These are phyloP conservation scores for Schrankia costaestrigalis DNA, from an alignment of 2,888 invertebrate genomes.

Conservation along the genomic window DNA sequence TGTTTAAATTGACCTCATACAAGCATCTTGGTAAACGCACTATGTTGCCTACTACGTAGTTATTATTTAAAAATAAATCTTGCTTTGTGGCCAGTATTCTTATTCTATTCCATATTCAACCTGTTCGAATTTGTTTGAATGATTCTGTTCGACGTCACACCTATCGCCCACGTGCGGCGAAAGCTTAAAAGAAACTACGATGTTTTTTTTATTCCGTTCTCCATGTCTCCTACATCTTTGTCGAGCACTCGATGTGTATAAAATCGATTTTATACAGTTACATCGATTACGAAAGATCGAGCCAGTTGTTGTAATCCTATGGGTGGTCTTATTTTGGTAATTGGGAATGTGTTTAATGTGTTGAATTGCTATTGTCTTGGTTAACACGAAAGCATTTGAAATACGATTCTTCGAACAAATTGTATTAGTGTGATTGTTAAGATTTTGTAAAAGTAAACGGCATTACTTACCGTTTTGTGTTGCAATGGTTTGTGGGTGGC, in stretches of 20 bases:
- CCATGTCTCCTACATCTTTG: conserved; percentile 34
- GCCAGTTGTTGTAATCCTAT: conserved; percentile 42
- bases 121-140: conserved; percentile 65
- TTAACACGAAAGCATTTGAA: conserved; percentile 16
- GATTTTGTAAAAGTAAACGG: no score
- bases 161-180: conserved; percentile 48
- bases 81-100: conserved; percentile 23
- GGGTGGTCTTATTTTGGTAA: conserved; percentile 28
- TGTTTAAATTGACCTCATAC: no score
- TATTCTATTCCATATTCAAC: conserved; percentile 51
- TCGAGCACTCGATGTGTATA: conserved; percentile 17
- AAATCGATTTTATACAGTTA: conserved; percentile 46
- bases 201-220: conserved; percentile 40
- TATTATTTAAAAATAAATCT: conserved; percentile 31
- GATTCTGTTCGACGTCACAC: conserved; percentile 53
- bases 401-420: conserved; percentile 16
- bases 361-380: conserved; percentile 19
- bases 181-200: conserved; percentile 44
- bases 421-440: no score
- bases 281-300: conserved; percentile 44
- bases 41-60: no score
- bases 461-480: no score
- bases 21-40: no score
- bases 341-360: conserved; percentile 18
- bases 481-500: no score